Evolutionary conservation across 2,888 invertebrate genomes (phyloP).

Genomic region (Cosmia pyralina): DNA sequence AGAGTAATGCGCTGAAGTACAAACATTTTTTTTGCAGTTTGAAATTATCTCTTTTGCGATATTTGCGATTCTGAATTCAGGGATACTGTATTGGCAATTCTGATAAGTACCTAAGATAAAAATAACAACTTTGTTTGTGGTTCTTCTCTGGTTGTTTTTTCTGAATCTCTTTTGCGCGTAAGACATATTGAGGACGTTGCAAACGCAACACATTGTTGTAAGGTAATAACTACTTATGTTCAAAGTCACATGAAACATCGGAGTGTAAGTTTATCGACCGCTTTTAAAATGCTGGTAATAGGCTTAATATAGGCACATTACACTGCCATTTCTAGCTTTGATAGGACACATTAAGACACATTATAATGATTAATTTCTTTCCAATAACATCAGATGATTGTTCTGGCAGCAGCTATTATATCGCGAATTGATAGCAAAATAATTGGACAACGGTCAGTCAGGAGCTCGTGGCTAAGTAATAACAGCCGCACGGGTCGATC

Average conservation of each 20-base stretch:
- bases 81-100: background rate
- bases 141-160: background rate
- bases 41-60: slow-evolving; percentile 7
- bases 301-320: background rate
- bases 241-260: background rate
- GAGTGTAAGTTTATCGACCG: too few species aligned
- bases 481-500: too few species aligned
- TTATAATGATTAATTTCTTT: too few species aligned
- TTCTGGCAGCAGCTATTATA: background rate
- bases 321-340: background rate
- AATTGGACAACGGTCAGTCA: background rate
- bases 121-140: background rate
- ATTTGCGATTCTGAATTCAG: slow-evolving; percentile 2
- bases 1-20: background rate
- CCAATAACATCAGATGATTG: background rate
- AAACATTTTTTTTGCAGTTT: slow-evolving; percentile 24
- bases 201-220: background rate
- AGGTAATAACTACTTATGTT: too few species aligned
- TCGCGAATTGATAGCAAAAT: background rate
- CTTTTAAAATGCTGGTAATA: background rate
- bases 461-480: too few species aligned
- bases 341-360: background rate
- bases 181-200: background rate
- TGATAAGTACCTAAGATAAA: background rate
- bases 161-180: background rate